These are phyloP conservation scores for Pogonocherus hispidulus DNA, from an alignment of 2,888 invertebrate species.

Conservation along the genomic window DNA sequence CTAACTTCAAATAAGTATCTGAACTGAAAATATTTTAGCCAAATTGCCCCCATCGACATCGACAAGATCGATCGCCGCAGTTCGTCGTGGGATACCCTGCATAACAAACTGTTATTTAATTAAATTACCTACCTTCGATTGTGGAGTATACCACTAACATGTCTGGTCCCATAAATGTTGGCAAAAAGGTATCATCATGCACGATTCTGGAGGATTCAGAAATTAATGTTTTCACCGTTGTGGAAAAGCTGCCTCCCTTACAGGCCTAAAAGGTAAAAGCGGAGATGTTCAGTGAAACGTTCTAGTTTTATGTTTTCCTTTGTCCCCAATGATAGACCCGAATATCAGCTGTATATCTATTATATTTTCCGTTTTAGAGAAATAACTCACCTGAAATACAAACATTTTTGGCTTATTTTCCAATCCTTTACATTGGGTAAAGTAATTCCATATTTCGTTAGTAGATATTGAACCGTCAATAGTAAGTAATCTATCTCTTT, in stretches of 20 bases:
- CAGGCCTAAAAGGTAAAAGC: constrained; percentile 61
- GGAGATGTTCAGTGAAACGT: no score
- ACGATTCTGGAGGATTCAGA: constrained; percentile 11
- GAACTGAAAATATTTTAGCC: no score
- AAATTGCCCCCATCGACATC: no score
- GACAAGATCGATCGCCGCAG: no score
- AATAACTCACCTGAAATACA: constrained; percentile 60
- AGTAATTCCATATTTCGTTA: constrained; percentile 56
- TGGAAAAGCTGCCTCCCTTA: constrained; percentile 55
- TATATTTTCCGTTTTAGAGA: no score
- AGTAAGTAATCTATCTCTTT: constrained; percentile 53
- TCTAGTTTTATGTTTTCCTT: no score
- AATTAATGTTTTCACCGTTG: constrained; percentile 17
- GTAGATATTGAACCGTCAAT: constrained; percentile 50
- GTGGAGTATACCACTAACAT: constrained; percentile 57
- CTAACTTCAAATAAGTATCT: no score
- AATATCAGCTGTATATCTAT: no score
- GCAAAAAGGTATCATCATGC: constrained; percentile 24
- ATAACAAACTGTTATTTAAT: background rate
- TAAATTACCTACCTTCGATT: constrained; percentile 52
- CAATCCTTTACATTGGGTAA: constrained; percentile 52
- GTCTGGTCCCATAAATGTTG: constrained; percentile 47
- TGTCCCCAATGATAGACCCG: no score
- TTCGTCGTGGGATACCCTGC: no score
- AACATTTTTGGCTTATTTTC: constrained; percentile 63